Base-by-base conservation (phyloP, 2,797 vertebrate species). In the Gobio occitaniae region DNA sequence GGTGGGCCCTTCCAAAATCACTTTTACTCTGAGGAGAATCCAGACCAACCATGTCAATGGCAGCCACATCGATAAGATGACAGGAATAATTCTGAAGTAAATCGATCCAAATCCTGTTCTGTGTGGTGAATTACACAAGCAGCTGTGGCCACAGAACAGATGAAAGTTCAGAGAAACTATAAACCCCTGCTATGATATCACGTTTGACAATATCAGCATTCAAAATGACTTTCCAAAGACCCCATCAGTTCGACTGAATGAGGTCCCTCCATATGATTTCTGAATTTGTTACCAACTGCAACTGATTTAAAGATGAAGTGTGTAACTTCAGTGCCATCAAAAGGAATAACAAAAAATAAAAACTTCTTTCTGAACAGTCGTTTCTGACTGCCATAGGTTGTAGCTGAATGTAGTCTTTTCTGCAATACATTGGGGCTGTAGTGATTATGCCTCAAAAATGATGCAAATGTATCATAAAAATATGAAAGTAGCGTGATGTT, bases 91-190 rank as follows among this genome's bases (percentile, higher is more conserved):
- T 50, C 72, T 79, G 78, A 81, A 81, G 65, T 87, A 84, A 90
- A 90, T 82, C 78, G 80, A 87, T 90, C 87, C 68, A 59, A 83
- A 86, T 85, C 80, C 50, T 17, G 71, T 77, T 86, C 47, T 47
- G 44, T 79, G 80, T 44, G 82, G 80, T 69, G 56, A 77, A 69
- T 87, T 81, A 78, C 59, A 48, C 63, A 66, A 10, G 71, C 78
- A 86, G 74, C 86, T 84, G 75, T 70, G 76, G 48, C 83, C 63
- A 66, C 50, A 59, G 50, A 54, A 82, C 80, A 71, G 71, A 83
- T 80, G 80, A 78, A 84, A 74, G 50, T 66, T 66, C 68, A 50
- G 25, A 52, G 48, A 84, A 78, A 59, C 61, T 66, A 70, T n/a
- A 78, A 76, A 79, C 50, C 54, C 71, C 59, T 56, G 21, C 11